phyloP scores from a whole-genome alignment of 64 coral and sea anemone genomes.

The Montipora foliosa region DNA sequence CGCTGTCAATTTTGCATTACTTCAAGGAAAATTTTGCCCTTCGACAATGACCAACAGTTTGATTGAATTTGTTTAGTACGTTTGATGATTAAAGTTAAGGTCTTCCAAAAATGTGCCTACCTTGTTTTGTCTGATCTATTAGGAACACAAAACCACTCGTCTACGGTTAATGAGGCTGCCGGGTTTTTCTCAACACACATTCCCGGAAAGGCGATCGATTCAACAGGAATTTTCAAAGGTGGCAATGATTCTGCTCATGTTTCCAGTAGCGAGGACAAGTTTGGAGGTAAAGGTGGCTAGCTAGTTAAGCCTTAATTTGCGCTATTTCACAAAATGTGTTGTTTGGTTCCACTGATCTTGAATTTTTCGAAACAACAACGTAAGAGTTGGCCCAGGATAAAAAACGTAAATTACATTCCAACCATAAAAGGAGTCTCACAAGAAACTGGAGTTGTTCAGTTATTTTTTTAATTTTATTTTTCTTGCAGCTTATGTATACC shows the following conservation, averaged over 20 bases:
- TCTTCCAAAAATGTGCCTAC: slow-evolving; percentile 31
- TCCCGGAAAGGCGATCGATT: background rate
- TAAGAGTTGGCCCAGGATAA: background rate
- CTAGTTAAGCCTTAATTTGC: background rate
- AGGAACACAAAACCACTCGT: slow-evolving; percentile 29
- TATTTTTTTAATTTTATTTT: too few species aligned
- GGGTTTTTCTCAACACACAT: background rate
- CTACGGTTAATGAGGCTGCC: background rate
- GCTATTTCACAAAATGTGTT: background rate
- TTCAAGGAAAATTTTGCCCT: background rate
- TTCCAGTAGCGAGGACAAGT: background rate
- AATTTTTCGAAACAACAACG: background rate
- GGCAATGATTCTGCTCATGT: background rate
- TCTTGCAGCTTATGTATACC: too few species aligned
- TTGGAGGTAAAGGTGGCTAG: background rate
- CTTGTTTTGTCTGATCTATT: slow-evolving; percentile 35
- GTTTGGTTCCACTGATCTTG: slow-evolving; percentile 19
- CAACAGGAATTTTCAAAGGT: slow-evolving; percentile 14
- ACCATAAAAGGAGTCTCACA: background rate
- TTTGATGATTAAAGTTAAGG: background rate
- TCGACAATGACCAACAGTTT: slow-evolving; percentile 3
- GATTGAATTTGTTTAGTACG: slow-evolving; percentile 13
- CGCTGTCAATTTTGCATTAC: background rate
- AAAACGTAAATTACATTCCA: background rate
- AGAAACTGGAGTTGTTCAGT: too few species aligned